Evolutionary conservation across 2,797 vertebrate species (phyloP), one percentile per base, ranked within the genome.

Genomic region (Aeoliscus strigatus): DNA sequence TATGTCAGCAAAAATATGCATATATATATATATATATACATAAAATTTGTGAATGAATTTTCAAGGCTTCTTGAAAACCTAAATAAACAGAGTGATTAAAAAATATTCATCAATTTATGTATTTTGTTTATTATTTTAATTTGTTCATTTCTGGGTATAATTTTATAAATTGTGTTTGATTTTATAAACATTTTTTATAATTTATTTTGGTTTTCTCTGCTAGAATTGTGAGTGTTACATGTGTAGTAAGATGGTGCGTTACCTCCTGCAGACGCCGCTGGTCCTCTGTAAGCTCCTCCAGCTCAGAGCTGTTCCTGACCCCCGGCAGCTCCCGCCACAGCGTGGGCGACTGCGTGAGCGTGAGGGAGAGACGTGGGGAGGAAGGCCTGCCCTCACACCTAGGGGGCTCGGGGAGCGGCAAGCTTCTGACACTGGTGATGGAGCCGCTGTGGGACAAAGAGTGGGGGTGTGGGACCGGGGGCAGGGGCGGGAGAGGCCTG

Each of bases 191-290:
- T n/a, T n/a, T n/a, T n/a, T n/a, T n/a, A n/a, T n/a, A n/a, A n/a
- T n/a, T n/a, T n/a, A n/a, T n/a, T n/a, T n/a, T n/a, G 23, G 9
- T 29, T 2, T 36, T 30, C 24, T 37, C 1, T 29, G 41, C 33
- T n/a, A 5, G 18, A 1, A 1, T 18, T 6, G 8, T 1, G 1
- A 21, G 23, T 17, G 8, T 46, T 21, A 21, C 1, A 37, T 10
- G 2, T 3, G 28, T 14, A 37, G 12, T n/a, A 29, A 9, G 27
- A 16, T 10, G 17, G 8, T 14, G 4, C 28, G 1, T 32, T 89
- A 98, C 96, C 94, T 99, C 96, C 51, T 99, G 96, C 2, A 99
- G 87, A 26, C 92, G 92, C 53, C 91, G 90, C 61, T 91, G 73
- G 15, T 94, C 91, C 0, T 91, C 90, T 8, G 87, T 85, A 77